A percentile compares a stretch with the other conserved stretches of the same genome.
These are phyloP conservation scores for Vidua macroura DNA, from an alignment of 2,113 vertebrate species.

Conservation along the genomic window DNA sequence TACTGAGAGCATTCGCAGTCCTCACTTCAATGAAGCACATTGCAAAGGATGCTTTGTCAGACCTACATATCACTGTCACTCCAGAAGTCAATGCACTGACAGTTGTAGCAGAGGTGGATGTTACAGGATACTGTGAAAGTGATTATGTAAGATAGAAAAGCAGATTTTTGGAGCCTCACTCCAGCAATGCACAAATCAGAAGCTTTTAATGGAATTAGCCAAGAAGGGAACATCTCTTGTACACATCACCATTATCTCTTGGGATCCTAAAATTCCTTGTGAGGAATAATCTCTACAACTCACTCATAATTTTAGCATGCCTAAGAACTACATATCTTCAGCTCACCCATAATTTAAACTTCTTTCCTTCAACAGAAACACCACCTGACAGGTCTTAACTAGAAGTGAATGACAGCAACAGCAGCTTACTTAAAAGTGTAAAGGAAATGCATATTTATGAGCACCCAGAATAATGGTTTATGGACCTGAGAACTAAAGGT, in stretches of 20 bases:
- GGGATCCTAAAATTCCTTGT: slow-evolving; percentile 53
- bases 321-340: slow-evolving; percentile 24
- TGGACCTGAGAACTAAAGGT: slow-evolving; percentile 31
- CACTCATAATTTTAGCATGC: slow-evolving; percentile 57
- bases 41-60: slow-evolving; percentile 42
- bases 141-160: slow-evolving; percentile 53
- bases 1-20: slow-evolving; percentile 17
- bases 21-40: slow-evolving; percentile 33
- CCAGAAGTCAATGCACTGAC: slow-evolving; percentile 28
- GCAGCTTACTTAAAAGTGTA: slow-evolving; percentile 55
- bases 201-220: slow-evolving; percentile 49
- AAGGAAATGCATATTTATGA: slow-evolving; percentile 67
- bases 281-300: slow-evolving; percentile 58
- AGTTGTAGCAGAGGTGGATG: slow-evolving; percentile 42
- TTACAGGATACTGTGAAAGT: slow-evolving; percentile 32
- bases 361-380: slow-evolving; percentile 51
- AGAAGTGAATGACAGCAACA: slow-evolving; percentile 64
- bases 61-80: slow-evolving; percentile 47
- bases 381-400: slow-evolving; percentile 66
- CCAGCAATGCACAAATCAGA: slow-evolving; percentile 31
- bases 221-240: slow-evolving; percentile 23
- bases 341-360: slow-evolving; percentile 39
- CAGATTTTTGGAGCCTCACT: slow-evolving; percentile 22
- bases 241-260: slow-evolving; percentile 28
- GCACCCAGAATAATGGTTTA: slow-evolving; percentile 8